A percentile compares a stretch with the other conserved stretches of the same genome.
phyloP scores from a whole-genome alignment of 2,888 invertebrate species.

The Schrankia costaestrigalis region DNA sequence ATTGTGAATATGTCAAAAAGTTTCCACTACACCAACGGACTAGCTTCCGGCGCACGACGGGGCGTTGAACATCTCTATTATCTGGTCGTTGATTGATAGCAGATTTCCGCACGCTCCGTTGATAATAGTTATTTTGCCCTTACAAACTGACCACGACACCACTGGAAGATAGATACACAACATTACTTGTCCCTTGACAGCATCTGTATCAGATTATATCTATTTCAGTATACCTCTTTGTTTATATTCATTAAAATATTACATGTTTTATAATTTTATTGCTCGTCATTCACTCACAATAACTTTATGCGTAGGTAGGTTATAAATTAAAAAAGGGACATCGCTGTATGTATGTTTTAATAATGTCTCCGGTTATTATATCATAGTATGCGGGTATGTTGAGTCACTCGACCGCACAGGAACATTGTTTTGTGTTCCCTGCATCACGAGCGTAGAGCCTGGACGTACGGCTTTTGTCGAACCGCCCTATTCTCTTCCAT shows the following conservation, averaged over 20 bases:
- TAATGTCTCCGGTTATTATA: slow-evolving; percentile 34
- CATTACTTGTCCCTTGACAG: slow-evolving; percentile 45
- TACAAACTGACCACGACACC: slow-evolving; percentile 10
- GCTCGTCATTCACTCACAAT: slow-evolving; percentile 4
- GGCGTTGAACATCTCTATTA: slow-evolving; percentile 69
- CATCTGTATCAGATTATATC: slow-evolving; percentile 40
- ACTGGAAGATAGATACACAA: slow-evolving; percentile 25
- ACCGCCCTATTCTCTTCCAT: slow-evolving; percentile 60
- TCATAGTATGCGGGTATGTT: slow-evolving; percentile 56
- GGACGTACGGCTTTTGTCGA: slow-evolving; percentile 63
- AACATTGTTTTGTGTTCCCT: slow-evolving; percentile 61
- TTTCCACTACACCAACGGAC: slow-evolving; percentile 39
- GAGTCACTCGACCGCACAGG: slow-evolving; percentile 68
- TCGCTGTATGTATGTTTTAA: slow-evolving; percentile 23
- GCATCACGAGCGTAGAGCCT: slow-evolving; percentile 55
- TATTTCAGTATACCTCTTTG: slow-evolving; percentile 36
- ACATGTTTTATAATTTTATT: slow-evolving; percentile 20
- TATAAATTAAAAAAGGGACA: slow-evolving; percentile 25
- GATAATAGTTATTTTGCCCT: slow-evolving; percentile 54
- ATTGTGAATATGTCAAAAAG: slow-evolving; percentile 31
- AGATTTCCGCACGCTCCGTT: slow-evolving; percentile 56
- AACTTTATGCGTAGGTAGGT: slow-evolving; percentile 15
- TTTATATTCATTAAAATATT: slow-evolving; percentile 27
- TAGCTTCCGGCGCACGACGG: slow-evolving; percentile 53
- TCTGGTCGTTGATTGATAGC: slow-evolving; percentile 70